Percentiles rank a stretch among this genome's conserved stretches.
These are phyloP conservation scores for Rhea pennata DNA, from an alignment of 2,113 vertebrate species.

Conservation along the genomic window DNA sequence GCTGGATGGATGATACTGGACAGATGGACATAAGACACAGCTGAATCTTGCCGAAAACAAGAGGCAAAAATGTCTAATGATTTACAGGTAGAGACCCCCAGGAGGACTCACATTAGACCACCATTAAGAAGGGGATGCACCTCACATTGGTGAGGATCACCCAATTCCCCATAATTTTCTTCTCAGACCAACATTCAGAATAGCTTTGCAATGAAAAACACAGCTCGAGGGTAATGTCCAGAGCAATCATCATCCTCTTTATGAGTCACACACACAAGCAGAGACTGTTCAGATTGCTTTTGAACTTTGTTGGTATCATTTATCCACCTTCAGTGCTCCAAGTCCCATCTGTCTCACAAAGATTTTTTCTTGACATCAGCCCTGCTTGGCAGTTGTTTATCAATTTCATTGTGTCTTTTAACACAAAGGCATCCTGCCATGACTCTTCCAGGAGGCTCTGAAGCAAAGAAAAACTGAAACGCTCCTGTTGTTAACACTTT, in stretches of 20 bases:
- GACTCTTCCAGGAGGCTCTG: constrained; percentile 27
- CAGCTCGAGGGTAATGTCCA: accelerated
- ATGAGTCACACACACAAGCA: neutral
- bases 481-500: neutral
- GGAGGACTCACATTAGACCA: neutral
- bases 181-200: neutral
- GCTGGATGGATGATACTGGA: neutral
- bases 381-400: neutral
- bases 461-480: constrained; percentile 15
- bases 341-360: neutral
- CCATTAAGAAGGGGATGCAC: neutral
- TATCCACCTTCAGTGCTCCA: neutral
- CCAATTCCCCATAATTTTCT: neutral
- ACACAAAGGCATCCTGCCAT: constrained; percentile 9
- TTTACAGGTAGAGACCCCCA: neutral
- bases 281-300: neutral
- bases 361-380: neutral
- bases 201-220: neutral
- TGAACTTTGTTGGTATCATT: neutral
- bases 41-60: neutral
- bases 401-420: neutral
- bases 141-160: neutral
- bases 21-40: neutral
- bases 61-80: neutral
- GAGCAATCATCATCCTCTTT: neutral